phyloP scores from a whole-genome alignment of 2,888 invertebrate species.

The Sarcophaga carnaria region DNA sequence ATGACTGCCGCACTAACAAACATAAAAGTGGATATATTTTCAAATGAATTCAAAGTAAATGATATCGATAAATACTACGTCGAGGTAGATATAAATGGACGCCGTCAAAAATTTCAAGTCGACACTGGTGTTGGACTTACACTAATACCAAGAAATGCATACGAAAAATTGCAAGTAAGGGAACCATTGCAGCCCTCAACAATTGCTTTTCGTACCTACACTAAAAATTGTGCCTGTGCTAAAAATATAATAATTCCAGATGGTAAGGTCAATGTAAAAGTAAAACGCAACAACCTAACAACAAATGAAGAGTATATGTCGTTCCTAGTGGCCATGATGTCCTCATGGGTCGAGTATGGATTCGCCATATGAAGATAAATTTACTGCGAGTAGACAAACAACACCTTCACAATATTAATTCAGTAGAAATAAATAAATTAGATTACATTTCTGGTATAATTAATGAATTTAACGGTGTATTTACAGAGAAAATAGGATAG shows the following conservation, averaged over 20 bases:
- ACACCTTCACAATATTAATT: no score
- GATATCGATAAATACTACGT: slow-evolving; percentile 1
- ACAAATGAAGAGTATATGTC: slow-evolving; percentile 41
- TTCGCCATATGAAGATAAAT: slow-evolving; percentile 40
- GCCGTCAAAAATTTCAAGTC: no score
- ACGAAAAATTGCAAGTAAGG: slow-evolving; percentile 17
- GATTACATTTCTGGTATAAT: neutral
- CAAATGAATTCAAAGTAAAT: neutral
- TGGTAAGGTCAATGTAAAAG: slow-evolving; percentile 42
- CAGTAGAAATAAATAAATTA: neutral
- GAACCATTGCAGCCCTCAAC: neutral
- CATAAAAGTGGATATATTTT: neutral
- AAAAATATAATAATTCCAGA: no score
- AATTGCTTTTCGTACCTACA: slow-evolving; percentile 18
- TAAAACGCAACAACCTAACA: slow-evolving; percentile 35
- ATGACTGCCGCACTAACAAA: neutral
- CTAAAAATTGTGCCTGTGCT: no score
- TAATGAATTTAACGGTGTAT: slow-evolving; percentile 19
- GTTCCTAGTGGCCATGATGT: slow-evolving; percentile 44
- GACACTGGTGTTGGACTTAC: neutral
- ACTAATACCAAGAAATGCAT: neutral
- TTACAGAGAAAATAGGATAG: slow-evolving; percentile 39
- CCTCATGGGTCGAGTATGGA: slow-evolving; percentile 49
- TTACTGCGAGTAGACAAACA: slow-evolving; percentile 16
- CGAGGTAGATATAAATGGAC: neutral